Evolutionary conservation across 1,140 invertebrate species (phyloP).

Genomic region (Archivesica marissinica): DNA sequence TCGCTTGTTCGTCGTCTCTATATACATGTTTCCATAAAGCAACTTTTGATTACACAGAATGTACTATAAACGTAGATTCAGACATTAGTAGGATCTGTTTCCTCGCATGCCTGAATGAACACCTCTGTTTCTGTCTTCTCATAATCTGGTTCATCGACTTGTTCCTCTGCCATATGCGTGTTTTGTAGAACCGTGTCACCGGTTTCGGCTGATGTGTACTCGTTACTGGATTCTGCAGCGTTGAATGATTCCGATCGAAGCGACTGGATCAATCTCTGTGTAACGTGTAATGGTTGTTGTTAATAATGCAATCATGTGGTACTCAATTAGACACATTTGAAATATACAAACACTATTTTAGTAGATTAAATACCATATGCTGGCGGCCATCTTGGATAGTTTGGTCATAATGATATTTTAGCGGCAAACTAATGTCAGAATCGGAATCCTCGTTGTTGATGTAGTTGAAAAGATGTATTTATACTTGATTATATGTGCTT

Average conservation of each 20-base stretch:
- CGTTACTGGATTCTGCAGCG: constrained; percentile 65
- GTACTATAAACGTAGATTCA: neutral
- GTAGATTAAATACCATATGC: too few relatives aligned
- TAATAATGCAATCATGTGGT: too few relatives aligned
- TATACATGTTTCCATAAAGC: neutral
- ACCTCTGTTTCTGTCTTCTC: constrained; percentile 70
- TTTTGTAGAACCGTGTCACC: constrained; percentile 70
- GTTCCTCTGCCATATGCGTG: constrained; percentile 19
- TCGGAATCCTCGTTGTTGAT: too few relatives aligned
- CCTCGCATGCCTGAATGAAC: constrained; percentile 62
- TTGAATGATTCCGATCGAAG: constrained; percentile 69
- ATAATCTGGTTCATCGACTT: constrained; percentile 49
- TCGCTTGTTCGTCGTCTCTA: neutral
- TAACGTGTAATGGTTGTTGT: too few relatives aligned
- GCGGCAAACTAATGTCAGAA: too few relatives aligned
- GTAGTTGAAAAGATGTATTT: too few relatives aligned
- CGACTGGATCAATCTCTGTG: constrained; percentile 73
- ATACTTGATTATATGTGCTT: too few relatives aligned
- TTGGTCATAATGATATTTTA: too few relatives aligned
- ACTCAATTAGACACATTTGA: too few relatives aligned
- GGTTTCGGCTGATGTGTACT: constrained; percentile 73
- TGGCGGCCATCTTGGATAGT: too few relatives aligned
- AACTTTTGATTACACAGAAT: neutral
- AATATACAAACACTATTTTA: too few relatives aligned
- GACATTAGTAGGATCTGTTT: constrained; percentile 41